Base-by-base conservation (phyloP, 23 tunicate species). In the Trididemnum clinides region DNA sequence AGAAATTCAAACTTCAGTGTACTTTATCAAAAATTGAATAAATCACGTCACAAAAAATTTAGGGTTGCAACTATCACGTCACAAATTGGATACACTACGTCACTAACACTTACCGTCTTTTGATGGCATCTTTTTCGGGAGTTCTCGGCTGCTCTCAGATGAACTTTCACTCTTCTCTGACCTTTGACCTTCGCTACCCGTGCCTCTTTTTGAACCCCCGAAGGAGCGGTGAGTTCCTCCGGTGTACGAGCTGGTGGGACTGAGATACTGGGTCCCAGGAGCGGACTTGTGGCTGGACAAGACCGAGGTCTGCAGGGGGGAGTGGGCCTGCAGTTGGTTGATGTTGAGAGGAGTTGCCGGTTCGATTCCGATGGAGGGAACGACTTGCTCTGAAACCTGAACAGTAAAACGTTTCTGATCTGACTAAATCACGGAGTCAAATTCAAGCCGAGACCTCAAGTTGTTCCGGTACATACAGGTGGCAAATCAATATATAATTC, bases 311-410 rank as follows among this genome's bases (percentile, higher is more conserved):
- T 78, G 82, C 50, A 72, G 44, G 25, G 90, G 90, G 1, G 85
- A 64, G 0, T 74, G 57, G 37, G 66, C 37, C 38, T 66, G 28
- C n/a, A n/a, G n/a, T 49, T 82, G 87, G 6, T 51, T 62, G 1
- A 78, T 57, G 32, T 77, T 71, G 21, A 90, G 71, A 21, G 95
- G 95, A 0, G 95, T 90, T 34, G 95, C 88, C 12, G 95, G 95
- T 66, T 89, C 93, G 57, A 89, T 77, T 49, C 93, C 93, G 32
- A 89, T 89, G 1, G 78, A 65, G 21, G 93, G 93, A n/a, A 89
- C 93, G 28, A 32, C 33, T 29, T 23, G 4, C 0, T 69, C 91
- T n/a, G 72, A 88, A 15, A 50, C 44, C 82, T 80, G 86, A n/a
- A n/a, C n/a, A n/a, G n/a, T n/a, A n/a, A n/a, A n/a, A n/a, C n/a